Conservation (phyloP, 2,888 invertebrate genomes). For the Cylindroiulus punctatus region DNA sequence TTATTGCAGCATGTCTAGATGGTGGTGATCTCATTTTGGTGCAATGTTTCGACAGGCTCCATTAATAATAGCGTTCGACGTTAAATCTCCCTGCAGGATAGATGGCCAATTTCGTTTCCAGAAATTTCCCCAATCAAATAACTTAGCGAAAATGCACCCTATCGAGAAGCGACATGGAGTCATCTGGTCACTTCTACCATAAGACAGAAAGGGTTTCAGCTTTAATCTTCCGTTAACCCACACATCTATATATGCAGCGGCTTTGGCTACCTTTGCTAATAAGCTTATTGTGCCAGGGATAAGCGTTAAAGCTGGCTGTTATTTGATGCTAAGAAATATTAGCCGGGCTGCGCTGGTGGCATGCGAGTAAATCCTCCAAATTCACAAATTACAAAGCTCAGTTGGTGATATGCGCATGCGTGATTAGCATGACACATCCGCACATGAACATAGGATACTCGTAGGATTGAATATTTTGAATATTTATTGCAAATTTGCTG, state of each 20-base stretch:
- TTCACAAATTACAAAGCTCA: constrained; percentile 1
- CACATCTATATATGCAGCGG: not conserved
- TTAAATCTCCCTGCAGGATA: constrained; percentile 22
- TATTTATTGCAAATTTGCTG: too few relatives aligned
- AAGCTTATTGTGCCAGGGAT: constrained; percentile 20
- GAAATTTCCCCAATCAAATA: constrained; percentile 30
- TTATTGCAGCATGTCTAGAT: not conserved
- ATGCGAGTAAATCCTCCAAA: not conserved
- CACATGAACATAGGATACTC: too few relatives aligned
- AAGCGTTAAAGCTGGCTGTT: constrained; percentile 12
- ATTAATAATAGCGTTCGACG: constrained; percentile 24
- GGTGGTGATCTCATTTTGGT: constrained; percentile 25
- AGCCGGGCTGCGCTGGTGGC: constrained; percentile 12
- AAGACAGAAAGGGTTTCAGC: constrained; percentile 25
- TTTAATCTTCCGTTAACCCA: constrained; percentile 37
- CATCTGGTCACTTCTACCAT: constrained; percentile 6
- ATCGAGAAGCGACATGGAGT: constrained; percentile 34
- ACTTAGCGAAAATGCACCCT: constrained; percentile 25
- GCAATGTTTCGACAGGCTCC: constrained; percentile 5
- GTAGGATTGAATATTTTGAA: too few relatives aligned
- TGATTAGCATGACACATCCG: not conserved
- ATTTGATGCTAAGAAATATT: constrained; percentile 42
- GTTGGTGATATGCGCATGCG: not conserved
- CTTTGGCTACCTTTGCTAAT: not conserved
- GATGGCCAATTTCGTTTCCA: constrained; percentile 22